Evolutionary conservation across 1,140 invertebrate genomes (phyloP), one percentile per base, ranked within the genome.

Genomic region (Pogonus chalceus): DNA sequence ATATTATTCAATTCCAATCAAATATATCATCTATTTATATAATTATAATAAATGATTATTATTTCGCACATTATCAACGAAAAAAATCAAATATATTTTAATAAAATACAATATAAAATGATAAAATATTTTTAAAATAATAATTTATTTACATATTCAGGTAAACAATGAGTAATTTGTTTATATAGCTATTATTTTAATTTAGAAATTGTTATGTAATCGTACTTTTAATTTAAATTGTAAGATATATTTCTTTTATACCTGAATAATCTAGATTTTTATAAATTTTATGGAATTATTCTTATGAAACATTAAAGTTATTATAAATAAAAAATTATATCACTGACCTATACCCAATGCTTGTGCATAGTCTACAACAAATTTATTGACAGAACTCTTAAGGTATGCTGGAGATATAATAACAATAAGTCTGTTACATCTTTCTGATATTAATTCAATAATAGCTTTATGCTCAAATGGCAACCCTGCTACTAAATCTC

Each of bases 391-490:
- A 10, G 79, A 68, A 62, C 83, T 85, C 56, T 78, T 66, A 1
- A 88, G 65, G 70, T 90, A 89, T 55, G 76, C 78, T 1, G 83
- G 77, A 1, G 86, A 86, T 39, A 87, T 67, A 49, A 90, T 78
- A 1, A 86, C 77, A 24, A 90, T 80, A 26, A 90, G 69, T 58
- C 82, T 75, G 23, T 81, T 79, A 60, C 88, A 90, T 7, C 86
- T 70, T 60, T 85, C 79, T 16, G 80, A 76, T 65, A 91, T 87
- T 16, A 91, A 71, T 57, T 77, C 75, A 47, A 85, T 78, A 12
- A 90, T 76, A 3, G 83, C 80, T 51, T 83, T 78, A 62, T 87
- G 81, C 60, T 84, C 80, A 57, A 83, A 83, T 39, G 72, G 67
- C 20, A 79, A 60, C 3, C 84, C 84, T 26, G 69, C 74, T 22